Conservation (phyloP, 1,140 invertebrate genomes). For the Bathynomus jamesi region DNA sequence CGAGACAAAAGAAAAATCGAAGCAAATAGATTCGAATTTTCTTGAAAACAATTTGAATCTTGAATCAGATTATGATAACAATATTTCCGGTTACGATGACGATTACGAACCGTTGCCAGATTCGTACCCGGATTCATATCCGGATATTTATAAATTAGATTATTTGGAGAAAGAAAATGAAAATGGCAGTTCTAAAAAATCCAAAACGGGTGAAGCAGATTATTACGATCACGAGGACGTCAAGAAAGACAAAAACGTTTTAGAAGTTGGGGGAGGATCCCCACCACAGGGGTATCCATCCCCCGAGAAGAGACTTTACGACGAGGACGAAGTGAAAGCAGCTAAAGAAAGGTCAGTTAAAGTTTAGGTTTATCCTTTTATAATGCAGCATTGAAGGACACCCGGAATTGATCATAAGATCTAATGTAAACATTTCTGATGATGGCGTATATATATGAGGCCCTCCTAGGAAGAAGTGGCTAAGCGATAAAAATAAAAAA, state of each 20-base stretch:
- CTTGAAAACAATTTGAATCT: neutral
- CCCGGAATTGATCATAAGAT: no score
- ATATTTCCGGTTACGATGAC: neutral
- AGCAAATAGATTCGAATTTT: neutral
- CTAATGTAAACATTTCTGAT: no score
- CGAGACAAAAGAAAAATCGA: neutral
- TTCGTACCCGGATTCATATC: neutral
- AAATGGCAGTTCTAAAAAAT: neutral
- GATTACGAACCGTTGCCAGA: neutral
- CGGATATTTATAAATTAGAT: neutral
- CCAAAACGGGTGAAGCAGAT: neutral
- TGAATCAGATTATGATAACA: neutral
- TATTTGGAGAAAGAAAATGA: neutral
- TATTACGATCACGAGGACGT: neutral
- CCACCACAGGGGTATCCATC: neutral
- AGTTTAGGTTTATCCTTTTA: no score
- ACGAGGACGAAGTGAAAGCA: neutral
- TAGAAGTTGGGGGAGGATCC: neutral
- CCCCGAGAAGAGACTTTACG: neutral
- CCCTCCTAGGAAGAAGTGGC: no score
- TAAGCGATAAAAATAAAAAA: no score
- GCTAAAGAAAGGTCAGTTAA: neutral
- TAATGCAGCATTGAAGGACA: no score
- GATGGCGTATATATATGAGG: no score
- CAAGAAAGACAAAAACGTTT: neutral